Evolutionary conservation across 2,888 invertebrate genomes (phyloP).

Genomic region (Leucoma salicis): DNA sequence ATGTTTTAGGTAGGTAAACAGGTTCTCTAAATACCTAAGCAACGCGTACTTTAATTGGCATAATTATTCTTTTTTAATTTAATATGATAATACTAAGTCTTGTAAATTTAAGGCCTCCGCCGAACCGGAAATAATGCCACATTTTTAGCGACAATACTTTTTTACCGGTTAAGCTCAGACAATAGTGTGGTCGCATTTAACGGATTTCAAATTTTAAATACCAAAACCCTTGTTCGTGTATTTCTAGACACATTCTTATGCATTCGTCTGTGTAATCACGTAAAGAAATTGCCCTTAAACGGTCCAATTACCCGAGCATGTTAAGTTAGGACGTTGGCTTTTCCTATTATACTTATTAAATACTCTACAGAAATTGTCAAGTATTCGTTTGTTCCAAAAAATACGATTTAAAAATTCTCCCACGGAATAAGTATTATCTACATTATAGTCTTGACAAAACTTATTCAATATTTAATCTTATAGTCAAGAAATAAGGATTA

Average conservation of each 20-base stretch:
- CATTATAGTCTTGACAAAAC: conserved; percentile 14
- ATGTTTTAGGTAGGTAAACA: conserved; percentile 4
- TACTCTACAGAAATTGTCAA: conserved; percentile 22
- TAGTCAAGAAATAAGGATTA: conserved; percentile 18
- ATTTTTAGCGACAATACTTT: too few relatives aligned
- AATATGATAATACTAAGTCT: too few relatives aligned
- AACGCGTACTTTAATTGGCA: too few relatives aligned
- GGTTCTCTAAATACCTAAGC: too few relatives aligned
- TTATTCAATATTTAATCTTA: conserved; percentile 36
- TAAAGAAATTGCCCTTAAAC: conserved; percentile 21
- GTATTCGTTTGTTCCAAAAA: conserved; percentile 17
- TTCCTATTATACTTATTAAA: conserved; percentile 9
- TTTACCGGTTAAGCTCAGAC: too few relatives aligned
- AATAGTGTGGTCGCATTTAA: too few relatives aligned
- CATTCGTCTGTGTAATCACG: conserved; percentile 34
- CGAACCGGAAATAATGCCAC: too few relatives aligned
- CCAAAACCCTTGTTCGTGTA: conserved; percentile 10
- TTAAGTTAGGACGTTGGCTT: conserved; percentile 20
- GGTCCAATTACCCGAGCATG: conserved; percentile 20
- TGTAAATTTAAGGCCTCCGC: too few relatives aligned
- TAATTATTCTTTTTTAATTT: too few relatives aligned
- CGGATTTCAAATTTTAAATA: not conserved
- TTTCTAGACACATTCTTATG: conserved; percentile 22
- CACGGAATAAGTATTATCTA: conserved; percentile 46
- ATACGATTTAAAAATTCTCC: conserved; percentile 57